Conservation (phyloP, 2,888 invertebrate species). For the Aleiodes leptofemur region DNA sequence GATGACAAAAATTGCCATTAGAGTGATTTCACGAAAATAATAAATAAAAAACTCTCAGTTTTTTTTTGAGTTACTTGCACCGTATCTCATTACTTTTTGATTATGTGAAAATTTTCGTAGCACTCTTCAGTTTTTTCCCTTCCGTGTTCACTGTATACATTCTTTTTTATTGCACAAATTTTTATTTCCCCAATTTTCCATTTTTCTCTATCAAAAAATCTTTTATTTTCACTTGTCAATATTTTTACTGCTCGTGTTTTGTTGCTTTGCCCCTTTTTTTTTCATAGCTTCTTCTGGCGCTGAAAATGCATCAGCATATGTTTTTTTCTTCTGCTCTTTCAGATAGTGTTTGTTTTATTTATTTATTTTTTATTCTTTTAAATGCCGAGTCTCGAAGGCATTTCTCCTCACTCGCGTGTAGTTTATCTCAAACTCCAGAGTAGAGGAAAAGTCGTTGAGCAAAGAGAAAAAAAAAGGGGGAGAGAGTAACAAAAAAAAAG, state of each 20-base stretch:
- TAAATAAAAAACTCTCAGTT: constrained; percentile 41
- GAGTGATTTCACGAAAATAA: not conserved
- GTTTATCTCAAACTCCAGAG: constrained; percentile 27
- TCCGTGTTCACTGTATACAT: not conserved
- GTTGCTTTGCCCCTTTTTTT: not conserved
- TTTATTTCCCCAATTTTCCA: constrained; percentile 4
- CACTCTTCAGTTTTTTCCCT: not conserved
- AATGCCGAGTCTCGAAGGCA: constrained; percentile 24
- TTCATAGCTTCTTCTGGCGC: constrained; percentile 11
- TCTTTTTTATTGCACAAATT: not conserved
- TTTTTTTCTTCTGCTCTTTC: not conserved
- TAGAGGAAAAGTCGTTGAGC: constrained; percentile 12
- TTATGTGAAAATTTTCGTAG: constrained; percentile 33
- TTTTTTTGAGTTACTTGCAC: constrained; percentile 42
- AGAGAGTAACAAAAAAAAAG: not conserved
- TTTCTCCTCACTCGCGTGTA: constrained; percentile 17
- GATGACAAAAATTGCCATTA: too few relatives aligned
- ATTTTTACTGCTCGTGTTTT: not conserved
- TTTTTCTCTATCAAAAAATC: not conserved
- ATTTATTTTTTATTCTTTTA: constrained; percentile 8
- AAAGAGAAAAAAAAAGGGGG: constrained; percentile 1
- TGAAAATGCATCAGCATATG: constrained; percentile 28
- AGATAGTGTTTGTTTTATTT: not conserved
- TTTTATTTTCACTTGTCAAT: constrained; percentile 1
- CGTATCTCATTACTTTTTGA: constrained; percentile 43